Percentiles rank a stretch among this genome's conserved stretches.
Conservation (phyloP, 2,888 invertebrate species). For the Sicus ferrugineus region DNA sequence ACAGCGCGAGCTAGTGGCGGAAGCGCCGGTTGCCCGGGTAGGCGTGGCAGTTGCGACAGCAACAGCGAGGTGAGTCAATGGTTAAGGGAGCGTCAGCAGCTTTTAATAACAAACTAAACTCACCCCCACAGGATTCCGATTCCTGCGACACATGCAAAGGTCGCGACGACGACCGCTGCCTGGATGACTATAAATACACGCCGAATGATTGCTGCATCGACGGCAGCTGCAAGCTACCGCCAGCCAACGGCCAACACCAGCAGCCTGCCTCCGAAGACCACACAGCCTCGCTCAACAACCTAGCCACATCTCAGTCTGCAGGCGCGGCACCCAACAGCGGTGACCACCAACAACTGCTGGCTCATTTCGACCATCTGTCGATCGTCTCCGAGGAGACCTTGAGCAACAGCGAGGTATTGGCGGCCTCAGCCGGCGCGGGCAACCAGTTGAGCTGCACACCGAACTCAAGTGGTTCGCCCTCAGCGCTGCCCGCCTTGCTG, state of each 20-base stretch:
- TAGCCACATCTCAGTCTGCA: neutral
- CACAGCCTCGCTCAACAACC: constrained; percentile 9
- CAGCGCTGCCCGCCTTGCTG: constrained; percentile 51
- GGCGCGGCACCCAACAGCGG: constrained; percentile 26
- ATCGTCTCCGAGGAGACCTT: constrained; percentile 78
- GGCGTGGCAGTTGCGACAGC: constrained; percentile 48
- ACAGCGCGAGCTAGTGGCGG: constrained; percentile 38
- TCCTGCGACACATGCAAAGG: constrained; percentile 62
- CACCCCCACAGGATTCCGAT: constrained; percentile 57
- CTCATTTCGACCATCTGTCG: constrained; percentile 74
- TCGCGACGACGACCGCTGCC: constrained; percentile 52
- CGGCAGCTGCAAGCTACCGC: constrained; percentile 47
- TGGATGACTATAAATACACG: constrained; percentile 19
- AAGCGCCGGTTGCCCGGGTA: constrained; percentile 10
- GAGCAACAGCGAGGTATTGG: constrained; percentile 57
- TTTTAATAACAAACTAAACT: neutral
- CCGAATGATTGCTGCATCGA: constrained; percentile 55
- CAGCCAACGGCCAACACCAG: constrained; percentile 44
- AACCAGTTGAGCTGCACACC: constrained; percentile 47
- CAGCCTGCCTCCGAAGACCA: constrained; percentile 35
- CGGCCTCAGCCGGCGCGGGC: constrained; percentile 41
- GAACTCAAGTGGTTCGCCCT: constrained; percentile 52
- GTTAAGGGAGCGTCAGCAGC: neutral
- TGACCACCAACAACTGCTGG: constrained; percentile 40
- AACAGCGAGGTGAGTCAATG: constrained; percentile 56